phyloP scores from a whole-genome alignment of 1,140 invertebrate species.

The Aporrectodea caliginosa region DNA sequence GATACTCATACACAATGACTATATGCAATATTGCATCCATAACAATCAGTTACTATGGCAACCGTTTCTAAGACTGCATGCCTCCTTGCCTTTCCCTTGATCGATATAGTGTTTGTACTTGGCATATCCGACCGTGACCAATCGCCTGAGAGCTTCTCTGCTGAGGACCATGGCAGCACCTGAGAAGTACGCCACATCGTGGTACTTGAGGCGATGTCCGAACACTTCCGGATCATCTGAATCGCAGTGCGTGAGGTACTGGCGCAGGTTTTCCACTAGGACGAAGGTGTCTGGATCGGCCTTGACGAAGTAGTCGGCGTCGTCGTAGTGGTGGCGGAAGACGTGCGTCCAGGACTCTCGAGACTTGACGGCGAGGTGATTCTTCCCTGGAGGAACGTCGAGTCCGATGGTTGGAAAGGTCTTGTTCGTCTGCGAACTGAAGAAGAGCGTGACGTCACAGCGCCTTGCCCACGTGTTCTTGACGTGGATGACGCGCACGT shows the following conservation, averaged over 20 bases:
- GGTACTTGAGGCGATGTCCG: not conserved
- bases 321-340: not conserved
- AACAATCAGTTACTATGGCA: too few relatives aligned
- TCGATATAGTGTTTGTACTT: too few relatives aligned
- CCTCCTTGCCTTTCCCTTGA: too few relatives aligned
- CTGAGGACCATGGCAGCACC: too few relatives aligned
- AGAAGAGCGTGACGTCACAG: slow-evolving; percentile 38
- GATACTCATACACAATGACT: too few relatives aligned
- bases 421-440: slow-evolving; percentile 42
- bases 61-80: too few relatives aligned
- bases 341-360: slow-evolving; percentile 14
- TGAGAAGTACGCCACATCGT: not conserved
- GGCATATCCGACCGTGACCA: too few relatives aligned
- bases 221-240: not conserved
- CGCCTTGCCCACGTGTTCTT: slow-evolving; percentile 9
- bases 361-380: slow-evolving; percentile 36
- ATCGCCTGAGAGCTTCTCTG: too few relatives aligned
- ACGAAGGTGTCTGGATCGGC: slow-evolving; percentile 14
- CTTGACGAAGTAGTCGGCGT: slow-evolving; percentile 21
- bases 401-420: slow-evolving; percentile 42
- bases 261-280: not conserved
- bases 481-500: not conserved
- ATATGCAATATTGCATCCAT: too few relatives aligned
- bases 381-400: slow-evolving; percentile 33
- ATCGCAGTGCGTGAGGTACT: not conserved